phyloP scores from a whole-genome alignment of 2,888 invertebrate genomes.

The Acrobasis repandana region DNA sequence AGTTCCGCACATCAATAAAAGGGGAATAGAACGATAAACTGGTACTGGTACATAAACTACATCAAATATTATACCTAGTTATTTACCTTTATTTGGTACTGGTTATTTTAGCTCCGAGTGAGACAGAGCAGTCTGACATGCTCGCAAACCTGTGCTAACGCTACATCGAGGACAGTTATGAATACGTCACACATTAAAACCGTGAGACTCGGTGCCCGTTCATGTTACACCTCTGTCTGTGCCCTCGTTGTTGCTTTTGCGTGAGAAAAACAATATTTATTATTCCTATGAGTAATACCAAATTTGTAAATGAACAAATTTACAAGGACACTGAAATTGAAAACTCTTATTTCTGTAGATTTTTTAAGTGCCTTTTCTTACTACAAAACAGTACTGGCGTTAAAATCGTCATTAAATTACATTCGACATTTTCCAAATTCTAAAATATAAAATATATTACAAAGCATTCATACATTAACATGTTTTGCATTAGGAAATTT shows the following conservation, averaged over 20 bases:
- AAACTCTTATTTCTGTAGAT: too few species aligned
- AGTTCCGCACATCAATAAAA: not conserved
- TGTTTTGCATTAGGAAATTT: too few species aligned
- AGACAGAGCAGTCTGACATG: constrained; percentile 23
- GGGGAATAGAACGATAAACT: constrained; percentile 5
- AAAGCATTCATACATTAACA: too few species aligned
- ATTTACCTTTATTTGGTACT: not conserved
- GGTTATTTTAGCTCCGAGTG: not conserved
- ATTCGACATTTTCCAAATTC: too few species aligned
- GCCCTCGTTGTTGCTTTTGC: constrained; percentile 15
- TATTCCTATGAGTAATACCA: too few species aligned
- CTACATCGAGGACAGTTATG: constrained; percentile 44
- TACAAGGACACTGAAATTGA: too few species aligned
- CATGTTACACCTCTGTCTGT: constrained; percentile 7
- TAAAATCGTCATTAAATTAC: too few species aligned
- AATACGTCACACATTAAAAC: constrained; percentile 41
- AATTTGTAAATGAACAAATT: too few species aligned
- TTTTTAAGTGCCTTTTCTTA: too few species aligned
- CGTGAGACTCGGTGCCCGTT: constrained; percentile 38
- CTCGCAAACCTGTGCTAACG: constrained; percentile 27
- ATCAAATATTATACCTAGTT: not conserved
- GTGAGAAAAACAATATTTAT: constrained; percentile 1
- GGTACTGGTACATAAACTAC: not conserved
- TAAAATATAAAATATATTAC: too few species aligned
- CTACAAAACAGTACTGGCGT: too few species aligned